These are phyloP conservation scores for Pteropus alecto DNA, from an alignment of 2,113 vertebrate species.

Conservation along the genomic window DNA sequence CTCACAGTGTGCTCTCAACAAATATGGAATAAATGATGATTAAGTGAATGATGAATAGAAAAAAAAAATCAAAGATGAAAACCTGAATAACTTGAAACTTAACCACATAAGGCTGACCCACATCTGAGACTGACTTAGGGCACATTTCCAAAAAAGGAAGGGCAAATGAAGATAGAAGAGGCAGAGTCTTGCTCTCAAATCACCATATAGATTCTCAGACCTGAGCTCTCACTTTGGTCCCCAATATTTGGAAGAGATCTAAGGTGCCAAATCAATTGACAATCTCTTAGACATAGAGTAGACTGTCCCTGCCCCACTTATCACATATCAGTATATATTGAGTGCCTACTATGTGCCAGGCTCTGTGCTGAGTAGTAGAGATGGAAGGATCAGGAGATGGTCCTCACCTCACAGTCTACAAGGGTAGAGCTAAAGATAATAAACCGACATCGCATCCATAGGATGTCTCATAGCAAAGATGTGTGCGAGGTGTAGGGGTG, in stretches of 20 bases:
- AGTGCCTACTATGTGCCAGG: not conserved
- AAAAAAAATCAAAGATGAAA: not conserved
- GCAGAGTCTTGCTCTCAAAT: not conserved
- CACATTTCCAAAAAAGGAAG: not conserved
- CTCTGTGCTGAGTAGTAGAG: not conserved
- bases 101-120: not conserved
- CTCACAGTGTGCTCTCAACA: not conserved
- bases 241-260: not conserved
- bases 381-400: not conserved
- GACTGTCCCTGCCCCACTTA: not conserved
- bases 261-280: not conserved
- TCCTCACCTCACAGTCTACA: not conserved
- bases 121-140: not conserved
- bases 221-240: not conserved
- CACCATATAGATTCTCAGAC: not conserved
- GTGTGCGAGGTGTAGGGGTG: accelerated
- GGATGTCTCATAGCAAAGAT: not conserved
- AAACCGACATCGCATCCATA: accelerated
- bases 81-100: not conserved
- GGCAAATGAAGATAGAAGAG: not conserved
- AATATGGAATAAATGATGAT: not conserved
- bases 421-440: not conserved
- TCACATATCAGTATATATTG: not conserved
- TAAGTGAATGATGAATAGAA: not conserved
- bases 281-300: not conserved